These are phyloP conservation scores for Dermatemys mawii DNA, from an alignment of 2,113 vertebrate genomes.

Conservation along the genomic window DNA sequence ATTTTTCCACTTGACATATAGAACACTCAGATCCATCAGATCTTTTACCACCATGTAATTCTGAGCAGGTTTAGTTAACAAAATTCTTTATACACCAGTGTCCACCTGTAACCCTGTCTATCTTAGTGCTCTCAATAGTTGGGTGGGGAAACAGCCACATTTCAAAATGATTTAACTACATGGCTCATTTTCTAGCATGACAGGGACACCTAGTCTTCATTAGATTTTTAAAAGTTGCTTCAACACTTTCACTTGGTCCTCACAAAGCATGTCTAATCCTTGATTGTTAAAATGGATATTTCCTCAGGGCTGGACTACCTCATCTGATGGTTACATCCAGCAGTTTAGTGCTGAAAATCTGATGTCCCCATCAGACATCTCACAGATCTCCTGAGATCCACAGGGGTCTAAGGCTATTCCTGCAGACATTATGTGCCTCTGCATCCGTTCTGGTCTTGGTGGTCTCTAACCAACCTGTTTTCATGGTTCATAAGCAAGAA, in stretches of 20 bases:
- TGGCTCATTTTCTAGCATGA: background rate
- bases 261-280: background rate
- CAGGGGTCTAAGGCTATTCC: background rate
- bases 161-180: background rate
- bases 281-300: background rate
- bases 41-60: conserved; percentile 33
- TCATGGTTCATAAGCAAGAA: background rate
- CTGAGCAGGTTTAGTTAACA: conserved; percentile 34
- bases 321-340: background rate
- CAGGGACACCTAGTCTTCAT: background rate
- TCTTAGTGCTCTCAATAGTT: background rate
- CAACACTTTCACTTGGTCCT: background rate
- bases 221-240: background rate
- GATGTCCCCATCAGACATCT: background rate
- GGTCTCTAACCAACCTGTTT: background rate
- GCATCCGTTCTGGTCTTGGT: background rate
- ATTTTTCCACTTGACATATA: background rate
- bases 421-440: background rate
- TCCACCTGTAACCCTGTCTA: background rate
- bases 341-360: background rate
- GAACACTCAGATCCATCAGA: conserved; percentile 6
- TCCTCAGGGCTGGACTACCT: background rate
- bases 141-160: background rate
- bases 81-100: background rate
- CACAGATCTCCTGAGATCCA: background rate